Evolutionary conservation across 2,888 invertebrate species (phyloP), one percentile per base, ranked within the genome.

Genomic region (Caenorhabditis auriculariae): DNA sequence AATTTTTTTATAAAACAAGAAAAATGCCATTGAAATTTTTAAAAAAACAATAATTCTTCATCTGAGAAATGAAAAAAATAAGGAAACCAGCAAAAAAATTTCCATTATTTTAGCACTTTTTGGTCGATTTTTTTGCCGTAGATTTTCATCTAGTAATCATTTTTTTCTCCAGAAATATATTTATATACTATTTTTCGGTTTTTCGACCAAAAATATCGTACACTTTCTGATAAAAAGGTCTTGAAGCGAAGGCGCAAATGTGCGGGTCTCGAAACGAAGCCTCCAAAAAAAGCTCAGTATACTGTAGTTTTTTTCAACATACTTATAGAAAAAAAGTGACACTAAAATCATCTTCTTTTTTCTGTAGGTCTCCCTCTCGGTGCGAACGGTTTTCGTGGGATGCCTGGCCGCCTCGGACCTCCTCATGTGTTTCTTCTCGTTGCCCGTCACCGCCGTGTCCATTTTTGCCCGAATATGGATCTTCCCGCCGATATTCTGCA

Each of bases 401-500:
- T 71, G 71, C 56, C 60, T 75, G 12, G 72, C 75, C 24, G 59
- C 58, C 17, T 74, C 74, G 5, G 75, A 74, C 44, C 60, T 74
- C 2, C 57, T 74, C 3, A 72, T 75, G 65, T 68, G 70, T 29
- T 52, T 81, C 37, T 77, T 76, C 23, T 70, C 72, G 9, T 64
- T 80, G 43, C 80, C 80, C 3, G 67, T 79, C 44, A 81, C 80
- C 1, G 80, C 79, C 2, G 63, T 80, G 19, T 65, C 71, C 3
- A 78, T 74, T 12, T 80, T 81, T 53, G 60, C 74, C 0, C 62
- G 80, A 15, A 72, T 69, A 45, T 80, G 80, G 80, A 64, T 78
- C 12, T 81, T 80, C 48, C 77, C 79, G 4, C 44, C 57, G 2
- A 52, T 75, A 23, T 70, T 76, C 42, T 80, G 80, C 57, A 76